Base-by-base conservation (phyloP, 2,888 invertebrate genomes). In the Dryococelus australis region DNA sequence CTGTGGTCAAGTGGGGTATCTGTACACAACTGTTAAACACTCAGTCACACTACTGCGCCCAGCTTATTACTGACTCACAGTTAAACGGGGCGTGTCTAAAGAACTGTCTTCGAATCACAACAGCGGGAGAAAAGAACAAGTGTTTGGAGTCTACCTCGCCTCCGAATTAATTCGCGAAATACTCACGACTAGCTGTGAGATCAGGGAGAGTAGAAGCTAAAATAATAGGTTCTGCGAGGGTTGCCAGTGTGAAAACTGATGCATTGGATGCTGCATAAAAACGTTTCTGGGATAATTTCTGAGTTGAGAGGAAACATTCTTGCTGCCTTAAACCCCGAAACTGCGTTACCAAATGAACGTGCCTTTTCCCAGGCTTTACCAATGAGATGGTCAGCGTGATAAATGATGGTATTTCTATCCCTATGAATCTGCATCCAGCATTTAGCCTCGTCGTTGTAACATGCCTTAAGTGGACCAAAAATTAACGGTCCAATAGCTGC, bases 401-500 rank as follows among this genome's bases (percentile, higher is more conserved):
- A 28, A 8, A n/a, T 83, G 0, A 0, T 28, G 24, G 9, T 83
- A 83, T 83, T 83, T 83, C 83, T 83, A 26, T 83, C 83, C 83
- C n/a, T 83, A 24, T 4, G 83, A 28, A 8, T 9, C 28, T 12
- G 83, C 43, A 83, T 83, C 83, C 83, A 83, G 35, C 20, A 10
- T 83, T 83, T 83, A 20, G 83, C 83, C 83, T 83, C 43, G 35
- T 83, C n/a, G 83, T 83, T 83, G 27, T 9, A 12, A 28, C n/a
- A 83, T 0, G n/a, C 10, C 43, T 28, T 83, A 9, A 27, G 43
- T 43, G 83, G 83, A 28, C 83, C 83, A 83, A 9, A 83, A 83
- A 20, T 83, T n/a, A 27, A 28, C 35, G 83, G 20, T 28, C 27
- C 27, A 83, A 24, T 28, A 28, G 83, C 83, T 35, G 83, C 2